Conservation (phyloP, 2,888 invertebrate genomes). For the Gandaritis pyraliata region DNA sequence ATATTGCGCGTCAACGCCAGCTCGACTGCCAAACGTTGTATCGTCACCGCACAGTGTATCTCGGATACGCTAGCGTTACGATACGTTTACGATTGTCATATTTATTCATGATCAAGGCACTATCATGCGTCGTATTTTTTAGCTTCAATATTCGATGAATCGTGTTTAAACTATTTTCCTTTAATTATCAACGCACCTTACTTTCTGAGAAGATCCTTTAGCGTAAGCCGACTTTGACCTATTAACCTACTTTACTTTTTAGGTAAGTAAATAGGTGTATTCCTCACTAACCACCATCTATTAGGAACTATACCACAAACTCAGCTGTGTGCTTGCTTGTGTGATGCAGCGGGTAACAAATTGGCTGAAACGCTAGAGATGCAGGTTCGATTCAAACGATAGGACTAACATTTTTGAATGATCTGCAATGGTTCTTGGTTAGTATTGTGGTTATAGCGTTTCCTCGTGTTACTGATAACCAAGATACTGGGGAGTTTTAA, state of each 20-base stretch:
- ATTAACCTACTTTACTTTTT: constrained; percentile 16
- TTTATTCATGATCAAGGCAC: too few relatives aligned
- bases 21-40: too few relatives aligned
- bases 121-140: constrained; percentile 17
- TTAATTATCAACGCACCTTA: constrained; percentile 10
- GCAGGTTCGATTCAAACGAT: neutral
- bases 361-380: neutral
- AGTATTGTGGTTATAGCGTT: too few relatives aligned
- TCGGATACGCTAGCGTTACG: too few relatives aligned
- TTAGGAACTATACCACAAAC: neutral
- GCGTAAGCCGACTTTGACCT: constrained; percentile 27
- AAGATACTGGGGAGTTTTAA: too few relatives aligned
- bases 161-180: constrained; percentile 15
- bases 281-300: constrained; percentile 1
- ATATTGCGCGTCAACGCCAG: too few relatives aligned
- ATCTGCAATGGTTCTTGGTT: neutral
- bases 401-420: neutral
- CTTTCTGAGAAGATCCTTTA: constrained; percentile 30
- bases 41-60: too few relatives aligned
- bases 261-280: neutral
- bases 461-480: too few relatives aligned
- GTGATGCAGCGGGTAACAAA: neutral
- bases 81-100: too few relatives aligned
- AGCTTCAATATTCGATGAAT: constrained; percentile 17
- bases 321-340: neutral